These are phyloP conservation scores for Calephelis perditalis DNA, from an alignment of 2,888 invertebrate species.

Conservation along the genomic window DNA sequence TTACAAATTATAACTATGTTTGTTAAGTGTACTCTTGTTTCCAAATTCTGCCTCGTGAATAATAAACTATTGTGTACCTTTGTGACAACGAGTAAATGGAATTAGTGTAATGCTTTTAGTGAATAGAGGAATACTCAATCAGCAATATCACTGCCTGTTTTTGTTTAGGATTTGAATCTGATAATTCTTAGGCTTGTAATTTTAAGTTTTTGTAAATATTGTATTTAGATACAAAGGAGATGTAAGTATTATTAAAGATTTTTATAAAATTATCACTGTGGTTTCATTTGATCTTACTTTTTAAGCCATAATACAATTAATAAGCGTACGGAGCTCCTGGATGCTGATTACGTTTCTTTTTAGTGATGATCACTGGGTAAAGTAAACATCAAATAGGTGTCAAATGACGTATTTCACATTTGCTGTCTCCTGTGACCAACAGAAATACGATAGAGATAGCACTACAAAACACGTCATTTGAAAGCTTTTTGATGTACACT, in stretches of 20 bases:
- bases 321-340: too few relatives aligned
- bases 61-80: conserved; percentile 50
- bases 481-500: too few relatives aligned
- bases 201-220: conserved; percentile 73
- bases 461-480: too few relatives aligned
- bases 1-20: neutral
- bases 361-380: too few relatives aligned
- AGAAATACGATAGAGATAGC: too few relatives aligned
- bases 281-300: conserved; percentile 21
- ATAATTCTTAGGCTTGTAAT: conserved; percentile 19
- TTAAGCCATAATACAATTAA: neutral
- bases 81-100: conserved; percentile 43
- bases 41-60: conserved; percentile 5
- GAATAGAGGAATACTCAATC: conserved; percentile 16
- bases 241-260: conserved; percentile 72
- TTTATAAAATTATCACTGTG: conserved; percentile 37
- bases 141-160: conserved; percentile 17
- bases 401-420: too few relatives aligned
- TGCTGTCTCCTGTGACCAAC: too few relatives aligned
- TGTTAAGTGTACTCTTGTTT: too few relatives aligned
- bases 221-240: conserved; percentile 69
- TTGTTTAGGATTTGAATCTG: neutral
- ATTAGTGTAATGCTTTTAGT: conserved; percentile 14
- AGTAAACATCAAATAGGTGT: too few relatives aligned
- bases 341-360: too few relatives aligned